Percentiles rank a stretch among this genome's conserved stretches.
These are phyloP conservation scores for Brachionus manjavacas DNA, from an alignment of 1,140 invertebrate species.

Conservation along the genomic window DNA sequence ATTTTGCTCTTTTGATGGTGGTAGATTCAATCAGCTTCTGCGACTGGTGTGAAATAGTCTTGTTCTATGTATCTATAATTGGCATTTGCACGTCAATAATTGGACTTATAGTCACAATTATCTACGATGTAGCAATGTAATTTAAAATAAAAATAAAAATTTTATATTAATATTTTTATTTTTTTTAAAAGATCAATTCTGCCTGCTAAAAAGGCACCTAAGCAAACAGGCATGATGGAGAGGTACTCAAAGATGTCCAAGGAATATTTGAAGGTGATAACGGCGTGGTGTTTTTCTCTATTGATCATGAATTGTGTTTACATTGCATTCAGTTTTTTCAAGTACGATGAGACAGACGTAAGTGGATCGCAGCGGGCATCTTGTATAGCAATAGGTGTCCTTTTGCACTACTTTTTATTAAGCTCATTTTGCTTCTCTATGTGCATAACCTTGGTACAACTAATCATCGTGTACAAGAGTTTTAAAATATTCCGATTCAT, in stretches of 20 bases:
- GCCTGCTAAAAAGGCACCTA: neutral
- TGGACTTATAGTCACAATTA: neutral
- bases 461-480: constrained; percentile 11
- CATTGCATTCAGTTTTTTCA: constrained; percentile 28
- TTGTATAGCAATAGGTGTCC: neutral
- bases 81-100: neutral
- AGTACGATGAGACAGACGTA: neutral
- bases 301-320: constrained; percentile 8
- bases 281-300: neutral
- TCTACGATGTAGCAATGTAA: constrained; percentile 10
- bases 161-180: too few species aligned
- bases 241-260: neutral
- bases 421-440: constrained; percentile 21
- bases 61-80: constrained; percentile 24
- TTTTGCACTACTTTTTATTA: neutral
- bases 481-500: constrained; percentile 19
- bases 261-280: neutral
- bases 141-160: neutral
- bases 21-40: neutral
- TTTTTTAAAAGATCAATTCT: neutral
- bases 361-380: neutral
- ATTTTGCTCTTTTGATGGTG: constrained; percentile 28
- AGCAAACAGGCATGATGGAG: neutral
- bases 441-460: neutral
- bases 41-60: neutral